A percentile compares a stretch with the other conserved stretches of the same genome.
Conservation (phyloP, 2,888 invertebrate genomes). For the Leptura quadrifasciata region DNA sequence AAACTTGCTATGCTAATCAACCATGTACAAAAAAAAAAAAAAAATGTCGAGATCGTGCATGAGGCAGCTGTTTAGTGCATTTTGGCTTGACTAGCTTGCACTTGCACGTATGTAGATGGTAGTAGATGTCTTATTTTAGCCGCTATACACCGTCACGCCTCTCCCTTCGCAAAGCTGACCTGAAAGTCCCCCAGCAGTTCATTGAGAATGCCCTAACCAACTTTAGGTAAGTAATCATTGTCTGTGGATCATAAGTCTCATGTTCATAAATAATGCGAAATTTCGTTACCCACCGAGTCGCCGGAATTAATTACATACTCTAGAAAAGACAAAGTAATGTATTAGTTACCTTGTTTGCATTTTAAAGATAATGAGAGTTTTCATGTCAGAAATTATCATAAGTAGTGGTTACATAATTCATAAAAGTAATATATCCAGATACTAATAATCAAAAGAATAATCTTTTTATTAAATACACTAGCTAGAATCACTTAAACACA, state of each 20-base stretch:
- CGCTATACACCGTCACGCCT: constrained; percentile 90
- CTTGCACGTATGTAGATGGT: constrained; percentile 46
- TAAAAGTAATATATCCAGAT: no score
- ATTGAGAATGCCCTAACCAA: constrained; percentile 84
- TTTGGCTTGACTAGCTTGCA: constrained; percentile 38
- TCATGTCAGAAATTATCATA: no score
- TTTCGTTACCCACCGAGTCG: constrained; percentile 11
- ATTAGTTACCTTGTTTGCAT: no score
- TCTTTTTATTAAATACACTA: no score
- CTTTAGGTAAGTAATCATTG: constrained; percentile 81
- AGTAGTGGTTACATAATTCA: no score
- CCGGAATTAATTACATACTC: no score
- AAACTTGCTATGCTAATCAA: not conserved
- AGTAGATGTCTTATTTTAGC: constrained; percentile 77
- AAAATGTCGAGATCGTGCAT: constrained; percentile 39
- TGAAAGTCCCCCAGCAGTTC: constrained; percentile 86
- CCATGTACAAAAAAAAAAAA: not conserved
- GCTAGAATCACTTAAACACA: no score
- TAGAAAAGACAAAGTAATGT: no score
- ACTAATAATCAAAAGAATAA: no score
- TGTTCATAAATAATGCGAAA: not conserved
- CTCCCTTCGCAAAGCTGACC: constrained; percentile 87
- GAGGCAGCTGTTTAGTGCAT: constrained; percentile 48
- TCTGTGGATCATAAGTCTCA: constrained; percentile 2
- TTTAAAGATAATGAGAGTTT: no score